Base-by-base conservation (phyloP, 2,113 vertebrate genomes). In the Setophaga coronata region DNA sequence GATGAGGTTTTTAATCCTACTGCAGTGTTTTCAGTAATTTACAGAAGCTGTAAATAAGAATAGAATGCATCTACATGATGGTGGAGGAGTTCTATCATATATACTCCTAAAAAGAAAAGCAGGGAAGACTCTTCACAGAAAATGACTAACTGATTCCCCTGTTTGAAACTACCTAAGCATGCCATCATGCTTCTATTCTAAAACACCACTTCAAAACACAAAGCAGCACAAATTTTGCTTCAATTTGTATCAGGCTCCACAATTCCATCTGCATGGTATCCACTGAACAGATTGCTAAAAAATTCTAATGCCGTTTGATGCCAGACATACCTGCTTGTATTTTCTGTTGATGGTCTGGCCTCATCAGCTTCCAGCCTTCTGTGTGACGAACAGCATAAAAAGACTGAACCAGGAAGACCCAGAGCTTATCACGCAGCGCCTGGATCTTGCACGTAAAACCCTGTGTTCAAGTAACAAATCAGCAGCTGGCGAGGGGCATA, bases 331-430 rank as follows among this genome's bases (percentile, higher is more conserved):
- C 99, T 99, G 99, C 98, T 94, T 99, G 98, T 95, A 99, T 99
- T 97, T 98, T 98, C 80, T 99, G 98, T 93, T 98, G 98, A 98
- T 99, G 97, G 70, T 98, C 98, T 94, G 98, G 94, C 72, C 98
- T 98, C 96, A 99, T 97, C 95, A 98, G 97, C 92, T 98, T 99
- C 99, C 99, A 99, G 99, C 99, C 98, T 95, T 98, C 98, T 70
- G 99, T 99, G 98, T 99, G 99, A 97, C 99, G 99, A 97, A 99
- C 98, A 66, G 99, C 99, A 97, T 99, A 99, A 98, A 99, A 99
- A 96, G 98, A 99, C 98, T 99, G 99, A 97, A 99, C 98, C 98
- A 99, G 99, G 98, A 99, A 99, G 96, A 98, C 98, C 99, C 99
- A 99, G 96, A 99, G 99, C 97, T 99, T 98, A 94, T 98, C 98